Conservation (phyloP, 2,113 vertebrate genomes). For the Poeciliopsis turrubarensis region DNA sequence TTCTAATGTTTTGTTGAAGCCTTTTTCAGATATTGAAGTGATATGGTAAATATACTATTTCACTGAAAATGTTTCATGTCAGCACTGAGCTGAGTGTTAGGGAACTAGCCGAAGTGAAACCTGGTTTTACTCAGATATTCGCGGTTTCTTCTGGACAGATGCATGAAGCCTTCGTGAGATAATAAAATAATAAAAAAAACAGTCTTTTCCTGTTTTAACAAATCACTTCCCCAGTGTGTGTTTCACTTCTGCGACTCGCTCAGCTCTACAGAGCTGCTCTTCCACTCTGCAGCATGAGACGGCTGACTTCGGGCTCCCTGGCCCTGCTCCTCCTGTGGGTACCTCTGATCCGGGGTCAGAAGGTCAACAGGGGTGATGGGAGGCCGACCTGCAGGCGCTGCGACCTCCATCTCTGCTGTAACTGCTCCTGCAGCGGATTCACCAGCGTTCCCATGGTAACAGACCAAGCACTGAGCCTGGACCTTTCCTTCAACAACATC, state of each 20-base stretch:
- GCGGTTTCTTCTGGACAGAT: not conserved
- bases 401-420: constrained; percentile 34
- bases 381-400: constrained; percentile 30
- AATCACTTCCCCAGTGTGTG: not conserved
- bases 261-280: not conserved
- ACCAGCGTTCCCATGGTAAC: constrained; percentile 42
- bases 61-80: not conserved
- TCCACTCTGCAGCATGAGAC: constrained; percentile 35
- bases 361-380: not conserved
- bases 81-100: not conserved
- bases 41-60: too few species aligned
- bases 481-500: constrained; percentile 63
- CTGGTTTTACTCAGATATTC: not conserved
- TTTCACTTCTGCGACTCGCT: not conserved
- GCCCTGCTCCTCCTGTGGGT: constrained; percentile 10
- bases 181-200: not conserved
- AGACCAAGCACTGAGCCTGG: constrained; percentile 26
- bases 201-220: not conserved
- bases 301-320: not conserved
- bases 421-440: constrained; percentile 50
- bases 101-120: not conserved
- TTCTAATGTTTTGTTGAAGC: too few species aligned
- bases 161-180: not conserved
- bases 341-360: constrained; percentile 7
- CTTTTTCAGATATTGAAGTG: too few species aligned